Evolutionary conservation across 1,140 invertebrate genomes (phyloP).

Genomic region (Scaptodrosophila lebanonensis): DNA sequence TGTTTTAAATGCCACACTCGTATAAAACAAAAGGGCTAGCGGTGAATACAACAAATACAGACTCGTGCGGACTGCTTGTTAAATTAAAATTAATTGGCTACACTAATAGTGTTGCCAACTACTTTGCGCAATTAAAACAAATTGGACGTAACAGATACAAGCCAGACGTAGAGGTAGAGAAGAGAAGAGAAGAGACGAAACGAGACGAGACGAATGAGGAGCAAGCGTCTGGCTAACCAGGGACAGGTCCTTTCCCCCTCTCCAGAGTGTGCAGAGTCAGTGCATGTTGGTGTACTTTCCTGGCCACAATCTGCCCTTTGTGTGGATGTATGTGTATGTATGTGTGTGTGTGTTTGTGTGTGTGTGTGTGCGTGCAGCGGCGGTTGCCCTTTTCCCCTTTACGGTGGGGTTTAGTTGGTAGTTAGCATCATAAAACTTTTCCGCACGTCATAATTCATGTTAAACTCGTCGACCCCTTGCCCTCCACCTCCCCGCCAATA

Average conservation of each 20-base stretch:
- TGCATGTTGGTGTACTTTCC: too few relatives aligned
- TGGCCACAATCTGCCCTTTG: too few relatives aligned
- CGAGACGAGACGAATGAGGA: not conserved
- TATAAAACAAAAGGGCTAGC: slow-evolving; percentile 2
- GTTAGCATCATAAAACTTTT: slow-evolving; percentile 59
- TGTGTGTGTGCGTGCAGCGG: slow-evolving; percentile 1
- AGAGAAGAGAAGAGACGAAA: not conserved
- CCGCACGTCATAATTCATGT: slow-evolving; percentile 71
- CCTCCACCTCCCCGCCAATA: not conserved
- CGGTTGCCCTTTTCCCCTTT: slow-evolving; percentile 2
- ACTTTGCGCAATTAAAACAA: slow-evolving; percentile 74
- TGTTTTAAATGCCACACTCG: slow-evolving; percentile 22
- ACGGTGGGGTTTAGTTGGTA: slow-evolving; percentile 22
- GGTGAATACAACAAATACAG: too few relatives aligned
- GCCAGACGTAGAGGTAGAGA: slow-evolving; percentile 3
- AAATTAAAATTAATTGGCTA: slow-evolving; percentile 70
- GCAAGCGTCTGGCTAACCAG: too few relatives aligned
- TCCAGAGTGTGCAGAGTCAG: too few relatives aligned
- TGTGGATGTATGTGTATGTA: too few relatives aligned
- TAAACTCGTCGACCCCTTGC: slow-evolving; percentile 47
- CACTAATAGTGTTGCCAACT: slow-evolving; percentile 63
- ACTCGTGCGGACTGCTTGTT: slow-evolving; percentile 52
- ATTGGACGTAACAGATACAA: slow-evolving; percentile 68
- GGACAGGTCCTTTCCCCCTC: too few relatives aligned
- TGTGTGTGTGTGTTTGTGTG: slow-evolving; percentile 7